A percentile compares a stretch with the other conserved stretches of the same genome.
phyloP scores from a whole-genome alignment of 2,888 invertebrate genomes.

The Formica aserva region DNA sequence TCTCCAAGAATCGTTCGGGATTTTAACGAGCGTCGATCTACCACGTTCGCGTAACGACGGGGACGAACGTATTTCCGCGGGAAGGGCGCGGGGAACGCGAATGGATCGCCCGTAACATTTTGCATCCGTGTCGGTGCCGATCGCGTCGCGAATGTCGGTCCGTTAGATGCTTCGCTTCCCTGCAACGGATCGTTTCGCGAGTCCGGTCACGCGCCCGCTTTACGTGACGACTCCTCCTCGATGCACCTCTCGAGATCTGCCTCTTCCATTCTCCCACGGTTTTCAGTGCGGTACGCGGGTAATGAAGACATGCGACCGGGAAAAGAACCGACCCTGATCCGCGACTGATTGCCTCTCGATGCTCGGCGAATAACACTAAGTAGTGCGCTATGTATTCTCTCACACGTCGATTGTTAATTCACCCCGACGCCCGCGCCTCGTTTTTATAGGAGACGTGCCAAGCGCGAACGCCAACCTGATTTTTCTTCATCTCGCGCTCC shows the following conservation, averaged over 20 bases:
- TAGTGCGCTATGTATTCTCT: slow-evolving; percentile 46
- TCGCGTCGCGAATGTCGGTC: slow-evolving; percentile 39
- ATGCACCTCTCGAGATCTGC: slow-evolving; percentile 13
- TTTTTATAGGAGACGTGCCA: slow-evolving; percentile 55
- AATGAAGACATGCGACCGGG: slow-evolving; percentile 68
- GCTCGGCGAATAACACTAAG: slow-evolving; percentile 39
- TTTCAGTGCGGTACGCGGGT: slow-evolving; percentile 46
- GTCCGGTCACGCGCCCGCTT: slow-evolving; percentile 71
- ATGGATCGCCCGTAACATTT: slow-evolving; percentile 44
- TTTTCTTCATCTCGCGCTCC: slow-evolving; percentile 46
- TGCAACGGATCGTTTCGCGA: slow-evolving; percentile 53
- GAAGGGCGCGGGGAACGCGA: neutral
- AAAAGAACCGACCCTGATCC: slow-evolving; percentile 67
- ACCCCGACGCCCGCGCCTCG: slow-evolving; percentile 25
- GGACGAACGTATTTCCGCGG: slow-evolving; percentile 27
- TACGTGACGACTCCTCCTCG: slow-evolving; percentile 67
- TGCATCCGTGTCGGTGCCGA: slow-evolving; percentile 47
- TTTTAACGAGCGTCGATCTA: slow-evolving; percentile 53
- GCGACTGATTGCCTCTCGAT: slow-evolving; percentile 72
- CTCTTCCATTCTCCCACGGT: slow-evolving; percentile 37
- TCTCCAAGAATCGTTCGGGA: slow-evolving; percentile 31
- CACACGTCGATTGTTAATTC: slow-evolving; percentile 64
- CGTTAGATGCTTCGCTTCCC: slow-evolving; percentile 32
- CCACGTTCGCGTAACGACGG: slow-evolving; percentile 35
- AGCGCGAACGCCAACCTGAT: slow-evolving; percentile 31